Conservation (phyloP, 2,888 invertebrate species). For the Callimorpha dominula region DNA sequence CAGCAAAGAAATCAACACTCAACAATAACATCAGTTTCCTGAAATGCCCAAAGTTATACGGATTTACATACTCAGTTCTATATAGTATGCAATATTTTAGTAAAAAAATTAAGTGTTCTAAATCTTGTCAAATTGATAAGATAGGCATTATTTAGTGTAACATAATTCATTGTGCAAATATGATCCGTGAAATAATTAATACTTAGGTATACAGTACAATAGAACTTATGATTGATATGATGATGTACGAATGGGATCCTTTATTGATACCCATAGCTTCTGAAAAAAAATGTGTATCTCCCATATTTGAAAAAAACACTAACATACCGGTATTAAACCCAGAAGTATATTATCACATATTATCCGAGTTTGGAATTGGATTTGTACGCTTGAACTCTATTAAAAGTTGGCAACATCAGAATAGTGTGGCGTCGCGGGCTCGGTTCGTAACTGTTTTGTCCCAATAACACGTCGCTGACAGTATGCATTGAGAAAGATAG, state of each 20-base stretch:
- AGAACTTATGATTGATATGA: background rate
- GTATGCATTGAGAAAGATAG: conserved; percentile 4
- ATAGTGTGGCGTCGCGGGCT: conserved; percentile 31
- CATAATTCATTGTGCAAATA: too few relatives aligned
- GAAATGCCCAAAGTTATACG: too few relatives aligned
- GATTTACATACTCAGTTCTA: too few relatives aligned
- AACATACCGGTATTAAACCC: conserved; percentile 36
- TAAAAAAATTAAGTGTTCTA: too few relatives aligned
- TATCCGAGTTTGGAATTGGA: conserved; percentile 60
- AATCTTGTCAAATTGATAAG: too few relatives aligned
- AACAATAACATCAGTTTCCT: too few relatives aligned
- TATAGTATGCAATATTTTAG: too few relatives aligned
- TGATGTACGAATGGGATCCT: background rate
- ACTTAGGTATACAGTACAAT: too few relatives aligned
- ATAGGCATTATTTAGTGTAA: too few relatives aligned
- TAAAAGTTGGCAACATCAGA: conserved; percentile 61
- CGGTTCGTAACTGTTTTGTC: conserved; percentile 45
- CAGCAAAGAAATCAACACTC: too few relatives aligned
- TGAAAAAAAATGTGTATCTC: background rate
- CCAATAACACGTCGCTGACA: conserved; percentile 39
- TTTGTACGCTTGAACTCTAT: conserved; percentile 66
- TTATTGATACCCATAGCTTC: background rate
- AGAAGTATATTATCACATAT: conserved; percentile 58
- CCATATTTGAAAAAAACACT: background rate
- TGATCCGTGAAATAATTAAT: too few relatives aligned